Evolutionary conservation across 2,113 vertebrate species (phyloP).

Genomic region (Bothrops jararaca): DNA sequence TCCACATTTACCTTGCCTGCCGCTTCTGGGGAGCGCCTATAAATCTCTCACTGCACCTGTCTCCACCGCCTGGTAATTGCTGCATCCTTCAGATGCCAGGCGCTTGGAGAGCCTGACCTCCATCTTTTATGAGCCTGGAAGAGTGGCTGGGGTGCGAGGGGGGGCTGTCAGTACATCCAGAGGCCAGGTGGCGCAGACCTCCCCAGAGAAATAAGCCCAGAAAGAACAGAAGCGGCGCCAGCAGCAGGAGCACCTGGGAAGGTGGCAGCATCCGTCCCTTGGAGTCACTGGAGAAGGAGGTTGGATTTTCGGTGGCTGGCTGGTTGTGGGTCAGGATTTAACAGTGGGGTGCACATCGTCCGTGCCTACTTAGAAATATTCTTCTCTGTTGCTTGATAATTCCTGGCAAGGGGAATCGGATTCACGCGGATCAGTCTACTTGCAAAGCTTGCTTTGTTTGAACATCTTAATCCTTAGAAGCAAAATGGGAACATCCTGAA

Average conservation of each 20-base stretch:
- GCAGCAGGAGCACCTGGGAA: neutral
- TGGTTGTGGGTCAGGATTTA: neutral
- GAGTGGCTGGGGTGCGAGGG: neutral
- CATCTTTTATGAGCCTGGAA: neutral
- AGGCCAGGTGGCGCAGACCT: neutral
- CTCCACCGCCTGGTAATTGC: slow-evolving; percentile 30
- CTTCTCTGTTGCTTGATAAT: neutral
- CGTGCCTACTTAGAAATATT: neutral
- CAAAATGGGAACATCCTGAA: neutral
- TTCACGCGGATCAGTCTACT: neutral
- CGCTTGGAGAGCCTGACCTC: neutral
- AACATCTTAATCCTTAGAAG: neutral
- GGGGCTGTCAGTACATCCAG: neutral
- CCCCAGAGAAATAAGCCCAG: neutral
- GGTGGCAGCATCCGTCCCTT: no score
- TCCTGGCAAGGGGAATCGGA: neutral
- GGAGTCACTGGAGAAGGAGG: neutral
- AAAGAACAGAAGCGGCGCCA: neutral
- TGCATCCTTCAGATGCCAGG: slow-evolving; percentile 23
- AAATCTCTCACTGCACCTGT: slow-evolving; percentile 39
- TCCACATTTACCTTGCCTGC: slow-evolving; percentile 1
- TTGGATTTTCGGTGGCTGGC: neutral
- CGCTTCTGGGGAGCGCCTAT: slow-evolving; percentile 33
- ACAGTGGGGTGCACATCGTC: no score
- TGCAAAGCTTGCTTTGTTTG: neutral